Conservation (phyloP, 2,113 vertebrate species). For the Xenopus laevis region DNA sequence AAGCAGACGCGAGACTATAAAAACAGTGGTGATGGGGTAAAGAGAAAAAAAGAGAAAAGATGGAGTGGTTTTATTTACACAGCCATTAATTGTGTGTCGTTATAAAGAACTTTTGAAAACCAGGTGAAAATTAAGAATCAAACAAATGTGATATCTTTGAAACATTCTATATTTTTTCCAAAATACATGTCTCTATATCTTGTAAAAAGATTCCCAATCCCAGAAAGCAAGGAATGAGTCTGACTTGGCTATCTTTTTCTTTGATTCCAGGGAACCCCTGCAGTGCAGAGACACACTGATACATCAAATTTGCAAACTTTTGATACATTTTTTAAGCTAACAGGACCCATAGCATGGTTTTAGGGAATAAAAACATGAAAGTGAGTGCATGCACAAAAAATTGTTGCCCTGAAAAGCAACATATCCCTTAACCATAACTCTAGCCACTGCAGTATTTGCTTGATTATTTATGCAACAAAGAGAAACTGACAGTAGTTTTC, state of each 20-base stretch:
- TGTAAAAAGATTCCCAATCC: conserved; percentile 24
- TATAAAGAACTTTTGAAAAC: too few relatives aligned
- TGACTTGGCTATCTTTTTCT: conserved; percentile 30
- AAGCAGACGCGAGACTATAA: too few relatives aligned
- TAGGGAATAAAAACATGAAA: conserved; percentile 40
- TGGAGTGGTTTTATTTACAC: too few relatives aligned
- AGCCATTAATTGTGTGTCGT: too few relatives aligned
- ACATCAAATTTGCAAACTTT: conserved; percentile 43
- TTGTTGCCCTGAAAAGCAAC: conserved; percentile 28
- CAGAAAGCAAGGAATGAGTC: conserved; percentile 24
- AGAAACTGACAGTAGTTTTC: conserved; percentile 12
- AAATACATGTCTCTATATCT: conserved; percentile 14
- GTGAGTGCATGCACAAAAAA: conserved; percentile 12
- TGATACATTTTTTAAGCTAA: conserved; percentile 42
- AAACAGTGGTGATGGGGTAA: too few relatives aligned
- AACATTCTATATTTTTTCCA: neutral
- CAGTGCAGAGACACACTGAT: conserved; percentile 32
- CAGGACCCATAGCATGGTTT: conserved; percentile 33
- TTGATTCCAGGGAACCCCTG: conserved; percentile 35
- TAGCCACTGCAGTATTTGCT: neutral
- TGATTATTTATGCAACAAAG: conserved; percentile 12
- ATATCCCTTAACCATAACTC: neutral
- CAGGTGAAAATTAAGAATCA: too few relatives aligned
- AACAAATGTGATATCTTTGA: too few relatives aligned
- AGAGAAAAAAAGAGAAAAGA: too few relatives aligned